A percentile compares a stretch with the other conserved stretches of the same genome.
These are phyloP conservation scores for Drosophila borborema DNA, from an alignment of 2,888 invertebrate species.

Conservation along the genomic window DNA sequence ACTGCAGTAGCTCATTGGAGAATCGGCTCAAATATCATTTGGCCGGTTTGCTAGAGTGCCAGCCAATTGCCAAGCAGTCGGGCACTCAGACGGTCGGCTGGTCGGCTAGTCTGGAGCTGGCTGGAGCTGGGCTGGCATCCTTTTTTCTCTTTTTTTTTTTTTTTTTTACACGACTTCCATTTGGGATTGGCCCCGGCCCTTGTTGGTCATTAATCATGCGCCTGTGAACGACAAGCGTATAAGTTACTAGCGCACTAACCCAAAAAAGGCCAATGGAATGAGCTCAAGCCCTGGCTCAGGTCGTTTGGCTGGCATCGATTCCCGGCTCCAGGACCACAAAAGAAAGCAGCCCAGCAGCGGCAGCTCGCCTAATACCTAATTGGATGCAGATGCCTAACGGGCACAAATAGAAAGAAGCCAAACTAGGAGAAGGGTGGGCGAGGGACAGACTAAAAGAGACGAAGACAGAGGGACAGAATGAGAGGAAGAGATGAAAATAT, in stretches of 20 bases:
- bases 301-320: constrained; percentile 27
- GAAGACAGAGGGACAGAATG: background rate
- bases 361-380: constrained; percentile 68
- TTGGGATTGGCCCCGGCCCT: constrained; percentile 80
- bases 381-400: constrained; percentile 78
- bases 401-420: constrained; percentile 35
- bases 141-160: constrained; percentile 39
- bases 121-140: constrained; percentile 50
- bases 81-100: constrained; percentile 15
- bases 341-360: constrained; percentile 47
- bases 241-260: constrained; percentile 77
- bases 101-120: constrained; percentile 4
- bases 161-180: constrained; percentile 54
- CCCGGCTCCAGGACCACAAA: constrained; percentile 42
- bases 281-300: constrained; percentile 47
- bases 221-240: constrained; percentile 79
- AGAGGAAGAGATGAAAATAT: background rate
- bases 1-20: constrained; percentile 71
- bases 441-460: background rate
- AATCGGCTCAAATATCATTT: constrained; percentile 72
- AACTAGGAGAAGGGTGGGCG: constrained; percentile 1
- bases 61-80: constrained; percentile 58
- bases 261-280: constrained; percentile 78
- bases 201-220: constrained; percentile 84
- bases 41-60: constrained; percentile 42